Evolutionary conservation across 2,797 vertebrate species (phyloP).

Genomic region (Sebastes minor): DNA sequence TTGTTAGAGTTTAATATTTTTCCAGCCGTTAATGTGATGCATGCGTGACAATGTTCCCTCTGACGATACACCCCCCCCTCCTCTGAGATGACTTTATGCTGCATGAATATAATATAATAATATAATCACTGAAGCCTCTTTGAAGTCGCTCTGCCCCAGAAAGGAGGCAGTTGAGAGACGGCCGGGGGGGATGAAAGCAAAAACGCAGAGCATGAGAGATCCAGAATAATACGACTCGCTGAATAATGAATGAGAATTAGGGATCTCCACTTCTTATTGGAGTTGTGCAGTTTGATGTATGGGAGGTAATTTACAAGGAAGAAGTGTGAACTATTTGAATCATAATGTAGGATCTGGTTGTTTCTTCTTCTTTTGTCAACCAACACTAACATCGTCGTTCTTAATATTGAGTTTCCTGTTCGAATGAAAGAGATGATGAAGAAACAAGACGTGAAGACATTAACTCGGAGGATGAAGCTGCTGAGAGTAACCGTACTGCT

Average conservation of each 20-base stretch:
- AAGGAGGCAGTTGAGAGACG: constrained; percentile 52
- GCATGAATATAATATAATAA: constrained; percentile 39
- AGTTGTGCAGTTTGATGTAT: constrained; percentile 11
- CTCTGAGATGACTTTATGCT: constrained; percentile 46
- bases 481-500: constrained; percentile 7
- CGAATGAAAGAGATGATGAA: neutral
- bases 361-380: neutral
- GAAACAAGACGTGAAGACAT: neutral
- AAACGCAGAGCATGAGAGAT: constrained; percentile 43
- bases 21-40: constrained; percentile 9
- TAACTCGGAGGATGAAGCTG: neutral
- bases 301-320: constrained; percentile 6
- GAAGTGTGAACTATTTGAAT: constrained; percentile 12
- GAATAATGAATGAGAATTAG: constrained; percentile 65
- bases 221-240: constrained; percentile 52
- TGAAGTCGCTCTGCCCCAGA: constrained; percentile 70
- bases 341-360: neutral
- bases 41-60: constrained; percentile 4
- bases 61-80: neutral
- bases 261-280: constrained; percentile 23
- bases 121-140: constrained; percentile 54
- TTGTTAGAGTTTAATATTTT: neutral
- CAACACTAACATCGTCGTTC: neutral
- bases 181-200: constrained; percentile 49
- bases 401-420: neutral